phyloP scores from a whole-genome alignment of 2,113 vertebrate species.

The Hystrix cristata region DNA sequence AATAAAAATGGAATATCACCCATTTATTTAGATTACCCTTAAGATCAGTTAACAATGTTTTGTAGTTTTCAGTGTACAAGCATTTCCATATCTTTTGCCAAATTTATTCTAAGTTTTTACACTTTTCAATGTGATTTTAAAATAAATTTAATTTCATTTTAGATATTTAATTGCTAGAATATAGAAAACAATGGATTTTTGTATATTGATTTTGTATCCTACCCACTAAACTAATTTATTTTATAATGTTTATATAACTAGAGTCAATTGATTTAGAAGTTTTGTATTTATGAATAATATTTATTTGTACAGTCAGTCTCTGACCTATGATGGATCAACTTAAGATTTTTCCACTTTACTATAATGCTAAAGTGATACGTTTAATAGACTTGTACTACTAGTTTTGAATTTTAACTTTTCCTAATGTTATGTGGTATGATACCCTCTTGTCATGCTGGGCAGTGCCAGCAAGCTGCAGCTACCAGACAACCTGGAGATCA shows the following conservation, averaged over 20 bases:
- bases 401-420: neutral
- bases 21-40: constrained; percentile 6
- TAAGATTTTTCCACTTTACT: neutral
- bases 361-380: neutral
- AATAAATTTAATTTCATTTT: constrained; percentile 50
- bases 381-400: neutral
- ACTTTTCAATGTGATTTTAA: constrained; percentile 44
- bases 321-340: neutral
- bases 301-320: neutral
- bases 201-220: neutral
- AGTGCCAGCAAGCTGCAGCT: neutral
- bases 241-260: neutral
- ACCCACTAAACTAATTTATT: neutral
- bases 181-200: neutral
- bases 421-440: neutral
- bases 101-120: neutral
- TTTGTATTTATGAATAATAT: neutral
- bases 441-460: neutral
- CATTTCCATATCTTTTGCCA: constrained; percentile 33
- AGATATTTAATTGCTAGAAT: neutral
- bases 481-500: neutral
- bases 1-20: neutral
- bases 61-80: neutral
- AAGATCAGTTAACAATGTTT: neutral
- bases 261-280: neutral